Evolutionary conservation across 2,113 vertebrate genomes (phyloP), one percentile per base, ranked within the genome.

Genomic region (Pimephales promelas): DNA sequence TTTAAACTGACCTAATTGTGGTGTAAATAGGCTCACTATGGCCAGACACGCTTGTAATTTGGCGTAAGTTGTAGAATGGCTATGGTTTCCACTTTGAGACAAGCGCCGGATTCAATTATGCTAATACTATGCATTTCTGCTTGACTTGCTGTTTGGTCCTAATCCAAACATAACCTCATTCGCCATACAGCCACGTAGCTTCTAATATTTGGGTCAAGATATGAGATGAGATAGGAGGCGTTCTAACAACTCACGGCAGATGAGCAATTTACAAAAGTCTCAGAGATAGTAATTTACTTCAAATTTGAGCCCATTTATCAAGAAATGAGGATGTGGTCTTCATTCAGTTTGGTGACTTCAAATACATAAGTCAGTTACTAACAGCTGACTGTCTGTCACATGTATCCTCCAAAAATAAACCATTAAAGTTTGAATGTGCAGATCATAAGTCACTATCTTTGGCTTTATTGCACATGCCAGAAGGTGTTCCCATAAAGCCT

Each of bases 141-240:
- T 61, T 66, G 59, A 49, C 59, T 79, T 81, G 20, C 13, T 64
- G 77, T 70, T 68, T 16, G 47, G 59, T 45, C 16, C 34, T 74
- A 66, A 81, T 85, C 66, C 77, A 62, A 81, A 40, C 28, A 28
- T 66, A 72, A 47, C 70, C 70, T 54, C 45, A 52, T 85, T 73
- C 16, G 11, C 4, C 28, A 52, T 40, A 40, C n/a, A 34, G 3
- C 14, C 34, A 16, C 22, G 43, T 47, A 57, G 22, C 20, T 40
- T 28, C 57, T 54, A 10, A 45, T 45, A 85, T 75, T 56, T 59
- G 52, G 80, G 28, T 82, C 34, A 28, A 34, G 49, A 47, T 66
- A 49, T 28, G n/a, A 66, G 31, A 61, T 24, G 6, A 61, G 28
- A 59, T 6, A 28, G 18, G 62, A 18, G 20, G 18, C 2, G 45